Conservation (phyloP, 2,797 vertebrate genomes). For the Peromyscus attwateri region DNA sequence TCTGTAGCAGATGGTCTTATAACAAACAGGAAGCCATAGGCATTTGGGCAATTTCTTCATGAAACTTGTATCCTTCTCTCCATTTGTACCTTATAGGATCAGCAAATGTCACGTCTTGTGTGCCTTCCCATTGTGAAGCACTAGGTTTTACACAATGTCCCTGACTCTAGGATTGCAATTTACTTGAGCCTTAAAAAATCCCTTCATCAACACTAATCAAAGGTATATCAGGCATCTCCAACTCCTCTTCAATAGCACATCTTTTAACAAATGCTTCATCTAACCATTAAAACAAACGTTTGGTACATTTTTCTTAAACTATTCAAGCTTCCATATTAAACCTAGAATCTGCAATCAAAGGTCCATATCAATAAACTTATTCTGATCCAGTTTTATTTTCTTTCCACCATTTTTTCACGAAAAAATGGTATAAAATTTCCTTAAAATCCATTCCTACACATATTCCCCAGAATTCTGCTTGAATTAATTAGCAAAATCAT, state of each 20-base stretch:
- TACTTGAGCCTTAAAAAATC: not conserved
- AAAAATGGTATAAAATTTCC: not conserved
- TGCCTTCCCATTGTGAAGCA: not conserved
- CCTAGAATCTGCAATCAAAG: not conserved
- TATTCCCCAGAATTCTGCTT: not conserved
- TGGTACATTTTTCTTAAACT: not conserved
- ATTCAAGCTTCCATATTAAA: not conserved
- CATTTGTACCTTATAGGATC: not conserved
- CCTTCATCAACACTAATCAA: not conserved
- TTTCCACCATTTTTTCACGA: not conserved
- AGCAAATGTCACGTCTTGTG: not conserved
- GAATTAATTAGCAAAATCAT: not conserved
- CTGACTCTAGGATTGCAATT: not conserved
- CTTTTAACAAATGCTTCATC: not conserved
- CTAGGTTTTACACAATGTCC: not conserved
- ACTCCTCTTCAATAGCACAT: not conserved
- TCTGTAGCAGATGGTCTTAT: not conserved
- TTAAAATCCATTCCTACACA: not conserved
- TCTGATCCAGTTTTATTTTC: not conserved
- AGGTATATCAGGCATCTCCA: not conserved
- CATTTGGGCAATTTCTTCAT: not conserved
- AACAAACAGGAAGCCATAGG: not conserved
- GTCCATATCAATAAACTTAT: not conserved
- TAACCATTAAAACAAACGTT: not conserved
- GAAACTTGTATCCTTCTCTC: not conserved